These are phyloP conservation scores for Brachionus rubens DNA, from an alignment of 1,140 invertebrate species.

Conservation along the genomic window DNA sequence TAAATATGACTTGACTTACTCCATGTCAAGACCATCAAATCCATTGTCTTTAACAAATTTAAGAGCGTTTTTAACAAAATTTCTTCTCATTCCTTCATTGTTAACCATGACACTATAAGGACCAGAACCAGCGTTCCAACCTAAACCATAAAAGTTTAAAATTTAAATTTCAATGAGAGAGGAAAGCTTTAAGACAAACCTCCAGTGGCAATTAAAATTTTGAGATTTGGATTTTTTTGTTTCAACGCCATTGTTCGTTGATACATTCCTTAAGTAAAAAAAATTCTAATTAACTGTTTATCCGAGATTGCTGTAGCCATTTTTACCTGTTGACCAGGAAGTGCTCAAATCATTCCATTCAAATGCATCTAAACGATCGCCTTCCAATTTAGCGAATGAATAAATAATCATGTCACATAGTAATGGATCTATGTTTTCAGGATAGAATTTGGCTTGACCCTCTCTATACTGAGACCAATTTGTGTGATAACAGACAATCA, in stretches of 20 bases:
- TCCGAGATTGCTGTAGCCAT: too few relatives aligned
- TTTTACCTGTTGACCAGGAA: neutral
- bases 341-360: slow-evolving; percentile 72
- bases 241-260: slow-evolving; percentile 75
- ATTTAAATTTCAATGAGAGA: slow-evolving; percentile 50
- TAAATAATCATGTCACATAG: slow-evolving; percentile 89
- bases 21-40: slow-evolving; percentile 90
- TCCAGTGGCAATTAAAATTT: slow-evolving; percentile 85
- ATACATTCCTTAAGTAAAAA: too few relatives aligned
- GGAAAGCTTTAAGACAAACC: slow-evolving; percentile 77
- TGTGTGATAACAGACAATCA: slow-evolving; percentile 78
- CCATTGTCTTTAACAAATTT: slow-evolving; percentile 83
- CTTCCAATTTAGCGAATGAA: slow-evolving; percentile 73
- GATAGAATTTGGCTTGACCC: slow-evolving; percentile 76
- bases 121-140: slow-evolving; percentile 52
- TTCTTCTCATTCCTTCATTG: slow-evolving; percentile 18
- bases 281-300: too few relatives aligned
- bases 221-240: slow-evolving; percentile 85
- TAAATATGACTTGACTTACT: slow-evolving; percentile 54
- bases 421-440: slow-evolving; percentile 76
- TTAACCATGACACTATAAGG: slow-evolving; percentile 21
- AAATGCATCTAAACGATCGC: slow-evolving; percentile 71
- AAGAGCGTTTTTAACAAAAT: slow-evolving; percentile 63
- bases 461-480: slow-evolving; percentile 86
- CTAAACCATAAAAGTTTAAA: too few relatives aligned